These are phyloP conservation scores for Epizoanthus ramosus DNA, from an alignment of 92 coral and sea anemone species.

Conservation along the genomic window DNA sequence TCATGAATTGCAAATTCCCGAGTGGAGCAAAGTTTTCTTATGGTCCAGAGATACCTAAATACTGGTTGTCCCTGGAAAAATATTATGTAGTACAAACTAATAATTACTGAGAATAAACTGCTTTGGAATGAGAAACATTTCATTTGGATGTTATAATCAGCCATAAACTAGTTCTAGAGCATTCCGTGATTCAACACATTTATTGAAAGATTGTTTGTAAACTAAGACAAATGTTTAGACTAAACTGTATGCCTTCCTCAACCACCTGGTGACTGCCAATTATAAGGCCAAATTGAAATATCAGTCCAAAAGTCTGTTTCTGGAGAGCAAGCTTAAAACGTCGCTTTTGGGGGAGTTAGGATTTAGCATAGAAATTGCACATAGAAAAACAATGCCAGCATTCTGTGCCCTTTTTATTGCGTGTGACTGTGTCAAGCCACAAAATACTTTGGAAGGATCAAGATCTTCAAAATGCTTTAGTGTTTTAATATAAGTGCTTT, in stretches of 20 bases:
- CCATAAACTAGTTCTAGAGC: constrained; percentile 7
- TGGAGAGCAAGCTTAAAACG: background rate
- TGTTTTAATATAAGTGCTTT: constrained; percentile 17
- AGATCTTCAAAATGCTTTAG: constrained; percentile 3
- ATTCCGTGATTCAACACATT: constrained; percentile 33
- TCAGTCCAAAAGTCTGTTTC: constrained; percentile 15
- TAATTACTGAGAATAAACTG: background rate
- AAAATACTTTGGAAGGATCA: constrained; percentile 7
- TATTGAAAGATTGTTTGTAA: constrained; percentile 30
- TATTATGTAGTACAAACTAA: background rate
- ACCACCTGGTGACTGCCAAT: constrained; percentile 33
- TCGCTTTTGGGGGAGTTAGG: background rate
- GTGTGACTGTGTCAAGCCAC: constrained; percentile 19
- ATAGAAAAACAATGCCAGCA: background rate
- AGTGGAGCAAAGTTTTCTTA: background rate
- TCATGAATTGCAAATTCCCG: background rate
- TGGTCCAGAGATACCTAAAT: background rate
- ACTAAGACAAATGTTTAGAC: constrained; percentile 29
- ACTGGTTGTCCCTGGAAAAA: background rate
- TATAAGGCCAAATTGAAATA: constrained; percentile 31
- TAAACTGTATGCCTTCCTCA: background rate
- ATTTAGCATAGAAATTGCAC: background rate
- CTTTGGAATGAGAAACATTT: constrained; percentile 1
- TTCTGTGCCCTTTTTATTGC: background rate
- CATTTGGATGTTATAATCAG: background rate